These are phyloP conservation scores for Abramis brama DNA, from an alignment of 2,113 vertebrate species.

Conservation along the genomic window DNA sequence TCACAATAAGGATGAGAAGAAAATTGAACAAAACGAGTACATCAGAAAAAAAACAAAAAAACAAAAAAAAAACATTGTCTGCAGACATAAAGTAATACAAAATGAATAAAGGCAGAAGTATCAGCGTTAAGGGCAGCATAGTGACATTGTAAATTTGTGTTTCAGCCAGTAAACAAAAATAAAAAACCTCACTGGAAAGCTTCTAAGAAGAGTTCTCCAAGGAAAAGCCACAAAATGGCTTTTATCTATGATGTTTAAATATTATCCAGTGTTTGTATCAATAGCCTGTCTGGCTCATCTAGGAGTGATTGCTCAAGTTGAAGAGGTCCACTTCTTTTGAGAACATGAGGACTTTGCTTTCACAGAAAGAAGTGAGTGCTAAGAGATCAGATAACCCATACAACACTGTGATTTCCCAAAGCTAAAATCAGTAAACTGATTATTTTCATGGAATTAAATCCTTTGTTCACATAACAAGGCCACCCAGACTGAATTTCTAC, in stretches of 20 bases:
- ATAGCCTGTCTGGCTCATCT: constrained; percentile 49
- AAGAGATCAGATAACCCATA: background rate
- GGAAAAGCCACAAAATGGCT: constrained; percentile 27
- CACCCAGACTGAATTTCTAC: background rate
- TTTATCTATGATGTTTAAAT: constrained; percentile 59
- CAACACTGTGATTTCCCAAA: background rate
- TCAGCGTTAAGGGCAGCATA: background rate
- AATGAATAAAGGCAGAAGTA: constrained; percentile 35
- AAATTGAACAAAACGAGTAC: background rate
- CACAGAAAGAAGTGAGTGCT: background rate
- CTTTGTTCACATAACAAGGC: constrained; percentile 10
- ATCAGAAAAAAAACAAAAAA: too few relatives aligned
- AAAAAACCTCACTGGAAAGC: background rate
- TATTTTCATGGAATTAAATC: background rate
- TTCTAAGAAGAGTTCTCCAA: background rate
- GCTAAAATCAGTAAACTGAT: constrained; percentile 9
- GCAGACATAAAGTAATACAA: constrained; percentile 6
- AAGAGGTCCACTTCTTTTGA: constrained; percentile 43
- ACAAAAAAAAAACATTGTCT: background rate
- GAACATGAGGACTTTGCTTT: constrained; percentile 41
- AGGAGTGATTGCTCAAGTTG: constrained; percentile 54
- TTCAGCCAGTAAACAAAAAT: constrained; percentile 22
- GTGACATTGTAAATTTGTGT: background rate
- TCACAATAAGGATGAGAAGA: constrained; percentile 5
- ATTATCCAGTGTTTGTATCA: constrained; percentile 51